phyloP scores from a whole-genome alignment of 2,113 vertebrate species.

The Calonectris borealis region DNA sequence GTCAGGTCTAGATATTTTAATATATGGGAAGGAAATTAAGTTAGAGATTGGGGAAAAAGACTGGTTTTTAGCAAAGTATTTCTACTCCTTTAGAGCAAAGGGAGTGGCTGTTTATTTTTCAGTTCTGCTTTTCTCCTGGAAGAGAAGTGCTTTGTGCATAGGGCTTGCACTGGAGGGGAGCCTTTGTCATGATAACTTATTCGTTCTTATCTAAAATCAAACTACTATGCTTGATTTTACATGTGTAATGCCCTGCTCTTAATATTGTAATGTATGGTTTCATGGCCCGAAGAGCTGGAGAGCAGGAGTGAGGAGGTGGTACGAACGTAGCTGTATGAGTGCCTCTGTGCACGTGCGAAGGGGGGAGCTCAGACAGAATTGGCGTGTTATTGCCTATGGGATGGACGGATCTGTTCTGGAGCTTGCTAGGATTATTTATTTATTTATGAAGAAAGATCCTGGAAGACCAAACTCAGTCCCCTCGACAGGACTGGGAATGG shows the following conservation, averaged over 20 bases:
- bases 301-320: background rate
- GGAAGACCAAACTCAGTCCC: background rate
- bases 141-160: background rate
- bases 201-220: constrained; percentile 36
- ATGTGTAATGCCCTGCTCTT: background rate
- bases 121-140: background rate
- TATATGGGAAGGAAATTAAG: background rate
- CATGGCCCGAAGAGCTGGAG: background rate
- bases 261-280: background rate
- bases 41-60: background rate
- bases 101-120: background rate
- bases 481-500: background rate
- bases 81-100: background rate
- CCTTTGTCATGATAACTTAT: background rate
- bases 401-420: background rate
- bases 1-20: background rate
- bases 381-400: background rate
- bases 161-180: background rate
- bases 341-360: rapidly evolving
- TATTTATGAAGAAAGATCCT: background rate
- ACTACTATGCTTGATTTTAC: background rate
- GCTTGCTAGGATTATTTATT: background rate
- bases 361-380: background rate
- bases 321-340: background rate
- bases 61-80: background rate